phyloP scores from a whole-genome alignment of 2,888 invertebrate species.

The Cantharis flavilabris region DNA sequence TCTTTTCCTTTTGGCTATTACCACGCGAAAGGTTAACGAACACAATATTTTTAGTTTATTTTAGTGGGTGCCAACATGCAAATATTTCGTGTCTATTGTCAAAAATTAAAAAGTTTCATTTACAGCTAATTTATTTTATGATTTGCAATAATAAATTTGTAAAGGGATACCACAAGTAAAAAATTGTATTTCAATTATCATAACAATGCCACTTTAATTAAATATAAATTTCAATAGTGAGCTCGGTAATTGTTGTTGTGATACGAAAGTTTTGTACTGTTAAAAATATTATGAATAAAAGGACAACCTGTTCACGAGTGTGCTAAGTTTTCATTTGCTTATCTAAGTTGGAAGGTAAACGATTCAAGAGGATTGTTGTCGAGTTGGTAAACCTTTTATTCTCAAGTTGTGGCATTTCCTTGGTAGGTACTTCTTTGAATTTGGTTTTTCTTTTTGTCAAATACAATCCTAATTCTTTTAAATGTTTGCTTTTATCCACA shows the following conservation, averaged over 20 bases:
- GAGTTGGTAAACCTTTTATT: not conserved
- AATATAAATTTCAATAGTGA: not conserved
- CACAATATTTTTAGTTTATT: not conserved
- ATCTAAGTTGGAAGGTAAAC: not conserved
- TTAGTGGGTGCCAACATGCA: not conserved
- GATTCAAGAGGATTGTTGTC: not conserved
- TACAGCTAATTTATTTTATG: not conserved
- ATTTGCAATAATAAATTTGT: not conserved
- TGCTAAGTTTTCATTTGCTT: not conserved
- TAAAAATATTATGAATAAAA: not conserved
- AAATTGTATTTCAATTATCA: not conserved
- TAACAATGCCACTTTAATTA: not conserved
- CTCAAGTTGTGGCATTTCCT: not conserved
- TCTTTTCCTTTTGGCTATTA: not conserved
- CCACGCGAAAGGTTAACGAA: not conserved
- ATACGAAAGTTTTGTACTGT: not conserved
- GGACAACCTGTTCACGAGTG: constrained; percentile 1
- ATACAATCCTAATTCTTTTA: not conserved
- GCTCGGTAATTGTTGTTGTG: not conserved
- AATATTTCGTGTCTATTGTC: not conserved
- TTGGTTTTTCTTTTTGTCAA: not conserved
- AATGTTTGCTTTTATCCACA: not conserved
- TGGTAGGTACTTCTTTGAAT: not conserved
- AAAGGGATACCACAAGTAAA: not conserved
- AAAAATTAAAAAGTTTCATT: not conserved